Conservation (phyloP, 2,888 invertebrate species). For the Lamellibrachia satsuma region DNA sequence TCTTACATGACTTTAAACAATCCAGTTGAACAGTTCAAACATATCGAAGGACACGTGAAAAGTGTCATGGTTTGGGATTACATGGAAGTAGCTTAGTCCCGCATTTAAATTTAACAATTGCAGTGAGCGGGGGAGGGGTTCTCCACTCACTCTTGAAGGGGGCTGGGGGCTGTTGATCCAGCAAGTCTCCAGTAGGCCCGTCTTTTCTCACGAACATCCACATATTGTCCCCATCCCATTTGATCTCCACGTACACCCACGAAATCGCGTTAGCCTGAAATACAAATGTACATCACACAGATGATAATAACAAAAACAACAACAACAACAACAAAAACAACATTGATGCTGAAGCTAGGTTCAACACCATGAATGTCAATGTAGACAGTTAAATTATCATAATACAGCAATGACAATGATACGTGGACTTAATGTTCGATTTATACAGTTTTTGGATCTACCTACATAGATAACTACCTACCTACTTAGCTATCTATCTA, state of each 20-base stretch:
- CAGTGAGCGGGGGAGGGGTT: neutral
- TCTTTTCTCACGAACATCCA: neutral
- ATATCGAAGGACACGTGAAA: too few species aligned
- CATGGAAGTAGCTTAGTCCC: neutral
- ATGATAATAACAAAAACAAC: neutral
- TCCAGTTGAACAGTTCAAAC: too few species aligned
- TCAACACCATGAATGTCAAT: neutral
- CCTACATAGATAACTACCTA: too few species aligned
- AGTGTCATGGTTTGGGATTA: neutral
- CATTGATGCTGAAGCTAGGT: neutral
- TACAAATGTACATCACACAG: neutral
- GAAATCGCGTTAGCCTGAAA: neutral
- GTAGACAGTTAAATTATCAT: too few species aligned
- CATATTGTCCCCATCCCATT: neutral
- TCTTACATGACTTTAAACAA: too few species aligned
- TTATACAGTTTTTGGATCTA: too few species aligned
- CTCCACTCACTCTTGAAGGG: neutral
- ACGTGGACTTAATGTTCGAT: too few species aligned
- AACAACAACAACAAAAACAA: neutral
- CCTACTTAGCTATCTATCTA: too few species aligned
- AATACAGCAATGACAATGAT: too few species aligned
- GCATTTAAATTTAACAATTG: neutral
- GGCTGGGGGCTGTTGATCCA: neutral
- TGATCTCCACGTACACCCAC: neutral
- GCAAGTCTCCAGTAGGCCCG: neutral